Evolutionary conservation across 1,140 invertebrate genomes (phyloP).

Genomic region (Pogonognathellus flavescens): DNA sequence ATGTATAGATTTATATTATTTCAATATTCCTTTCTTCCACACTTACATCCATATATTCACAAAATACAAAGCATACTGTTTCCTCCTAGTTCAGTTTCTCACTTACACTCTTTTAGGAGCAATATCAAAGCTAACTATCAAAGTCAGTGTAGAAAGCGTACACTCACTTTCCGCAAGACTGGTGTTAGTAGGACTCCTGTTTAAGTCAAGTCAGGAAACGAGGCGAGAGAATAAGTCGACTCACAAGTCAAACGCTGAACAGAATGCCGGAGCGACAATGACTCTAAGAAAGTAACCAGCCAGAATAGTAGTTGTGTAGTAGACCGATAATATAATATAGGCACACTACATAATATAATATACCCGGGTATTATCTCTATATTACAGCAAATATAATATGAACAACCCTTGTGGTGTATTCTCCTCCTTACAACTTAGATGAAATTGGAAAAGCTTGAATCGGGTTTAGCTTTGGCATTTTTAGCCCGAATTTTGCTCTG

Average conservation of each 20-base stretch:
- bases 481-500: background rate
- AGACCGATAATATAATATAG: slow-evolving; percentile 26
- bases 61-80: slow-evolving; percentile 12
- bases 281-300: background rate
- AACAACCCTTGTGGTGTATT: too few species aligned
- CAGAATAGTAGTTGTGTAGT: background rate
- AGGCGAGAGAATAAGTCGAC: slow-evolving; percentile 24
- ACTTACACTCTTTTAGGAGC: slow-evolving; percentile 1
- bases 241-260: slow-evolving; percentile 45
- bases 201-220: slow-evolving; percentile 44
- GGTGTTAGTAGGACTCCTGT: background rate
- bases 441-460: slow-evolving; percentile 44
- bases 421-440: background rate
- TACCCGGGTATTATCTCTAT: too few species aligned
- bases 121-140: slow-evolving; percentile 15
- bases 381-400: too few species aligned
- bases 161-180: background rate
- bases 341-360: background rate
- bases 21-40: too few species aligned
- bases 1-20: background rate
- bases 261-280: slow-evolving; percentile 4
- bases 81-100: background rate
- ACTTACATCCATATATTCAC: too few species aligned
- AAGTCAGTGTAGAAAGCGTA: background rate
- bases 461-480: background rate